These are phyloP conservation scores for Iguana delicatissima DNA, from an alignment of 2,797 vertebrate genomes.

Conservation along the genomic window DNA sequence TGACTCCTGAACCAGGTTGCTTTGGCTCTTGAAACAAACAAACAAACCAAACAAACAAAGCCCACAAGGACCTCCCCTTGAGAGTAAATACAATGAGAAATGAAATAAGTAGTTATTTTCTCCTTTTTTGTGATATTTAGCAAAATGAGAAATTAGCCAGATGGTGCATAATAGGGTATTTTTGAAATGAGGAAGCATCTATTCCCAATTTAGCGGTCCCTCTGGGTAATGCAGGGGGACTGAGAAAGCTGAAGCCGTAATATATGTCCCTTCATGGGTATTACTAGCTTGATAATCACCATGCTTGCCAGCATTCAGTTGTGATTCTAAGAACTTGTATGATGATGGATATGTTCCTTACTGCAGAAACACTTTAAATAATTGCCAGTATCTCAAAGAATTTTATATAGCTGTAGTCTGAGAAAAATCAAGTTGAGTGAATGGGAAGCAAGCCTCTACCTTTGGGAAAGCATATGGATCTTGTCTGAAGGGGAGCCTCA, in stretches of 20 bases:
- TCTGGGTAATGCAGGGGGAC: background rate
- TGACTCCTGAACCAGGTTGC: background rate
- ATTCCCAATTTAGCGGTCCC: background rate
- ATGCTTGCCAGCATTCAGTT: background rate
- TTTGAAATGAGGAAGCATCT: background rate
- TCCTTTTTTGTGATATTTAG: background rate
- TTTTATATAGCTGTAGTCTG: background rate
- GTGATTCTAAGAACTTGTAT: background rate
- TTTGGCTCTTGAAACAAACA: too few species aligned
- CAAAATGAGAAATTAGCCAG: background rate
- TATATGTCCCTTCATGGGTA: background rate
- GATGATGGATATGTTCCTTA: background rate
- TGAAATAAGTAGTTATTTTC: background rate
- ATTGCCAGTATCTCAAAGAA: background rate
- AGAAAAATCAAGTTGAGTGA: slow-evolving; percentile 24
- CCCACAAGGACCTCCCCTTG: background rate
- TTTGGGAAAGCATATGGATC: background rate
- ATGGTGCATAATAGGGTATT: background rate
- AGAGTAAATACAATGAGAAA: background rate
- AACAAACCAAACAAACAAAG: too few species aligned
- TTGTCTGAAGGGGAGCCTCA: slow-evolving; percentile 3
- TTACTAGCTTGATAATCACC: background rate
- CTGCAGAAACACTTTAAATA: slow-evolving; percentile 6
- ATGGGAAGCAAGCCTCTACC: background rate
- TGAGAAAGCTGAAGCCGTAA: background rate